These are phyloP conservation scores for Poeciliopsis infans DNA, from an alignment of 2,797 vertebrate genomes.

Conservation along the genomic window DNA sequence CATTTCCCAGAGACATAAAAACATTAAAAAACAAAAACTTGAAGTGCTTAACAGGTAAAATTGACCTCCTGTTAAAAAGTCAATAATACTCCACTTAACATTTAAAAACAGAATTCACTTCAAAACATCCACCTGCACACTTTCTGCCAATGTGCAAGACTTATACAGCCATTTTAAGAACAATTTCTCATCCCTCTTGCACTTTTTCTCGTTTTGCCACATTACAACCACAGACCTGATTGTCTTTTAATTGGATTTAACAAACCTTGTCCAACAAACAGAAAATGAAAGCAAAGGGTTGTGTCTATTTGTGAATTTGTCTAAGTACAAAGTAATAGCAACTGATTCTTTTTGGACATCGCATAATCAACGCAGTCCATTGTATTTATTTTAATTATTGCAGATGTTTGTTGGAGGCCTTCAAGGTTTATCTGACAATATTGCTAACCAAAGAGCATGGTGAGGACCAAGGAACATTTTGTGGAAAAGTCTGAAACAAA, in stretches of 20 bases:
- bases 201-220: neutral
- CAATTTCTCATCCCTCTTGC: neutral
- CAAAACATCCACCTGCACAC: neutral
- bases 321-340: neutral
- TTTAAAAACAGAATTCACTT: neutral
- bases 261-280: neutral
- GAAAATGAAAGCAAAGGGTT: neutral
- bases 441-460: neutral
- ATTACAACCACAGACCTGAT: neutral
- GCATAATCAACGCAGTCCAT: neutral
- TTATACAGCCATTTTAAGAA: neutral
- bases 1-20: neutral
- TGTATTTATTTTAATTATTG: neutral
- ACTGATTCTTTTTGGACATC: neutral
- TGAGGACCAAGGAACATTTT: neutral
- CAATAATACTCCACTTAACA: neutral
- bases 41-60: neutral
- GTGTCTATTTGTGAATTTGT: neutral
- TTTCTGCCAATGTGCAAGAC: neutral
- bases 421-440: neutral
- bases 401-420: neutral
- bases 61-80: neutral
- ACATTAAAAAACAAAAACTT: neutral
- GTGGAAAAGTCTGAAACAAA: neutral
- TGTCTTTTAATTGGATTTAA: neutral